Evolutionary conservation across 2,888 invertebrate genomes (phyloP), one percentile per base, ranked within the genome.

Genomic region (Trissolcus brochymenae): DNA sequence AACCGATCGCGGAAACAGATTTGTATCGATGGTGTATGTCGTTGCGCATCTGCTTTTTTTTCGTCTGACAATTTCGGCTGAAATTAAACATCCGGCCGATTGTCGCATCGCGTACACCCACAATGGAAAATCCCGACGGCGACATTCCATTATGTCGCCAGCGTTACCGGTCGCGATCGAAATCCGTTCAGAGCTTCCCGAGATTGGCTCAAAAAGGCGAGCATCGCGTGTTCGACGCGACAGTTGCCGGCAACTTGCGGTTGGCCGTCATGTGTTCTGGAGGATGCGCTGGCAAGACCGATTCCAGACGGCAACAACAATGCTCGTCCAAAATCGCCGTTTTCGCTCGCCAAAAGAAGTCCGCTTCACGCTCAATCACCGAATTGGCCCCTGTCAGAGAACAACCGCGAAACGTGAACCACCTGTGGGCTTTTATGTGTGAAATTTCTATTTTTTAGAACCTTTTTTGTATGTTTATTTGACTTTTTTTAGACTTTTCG

Each of bases 261-360:
- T 86, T 65, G 67, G 68, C 74, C 85, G 85, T 82, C 87, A 87
- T 85, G 82, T 87, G 86, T 82, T 82, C 83, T 82, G 80, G 81
- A 16, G 81, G 77, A 79, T 83, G 73, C 73, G 72, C 56, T 65
- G 66, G 64, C 65, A 78, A 78, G 51, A 51, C 16, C 35, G 67
- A 56, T 49, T 14, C 50, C 53, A 68, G 41, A 66, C 51, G 35
- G 50, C 46, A 29, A 40, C 64, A 74, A 80, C 66, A 68, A 70
- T 68, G 73, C 70, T 53, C 78, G 76, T 60, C 67, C 76, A 73
- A 71, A 81, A 82, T 80, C 76, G 79, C 29, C 77, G 79, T 76
- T 75, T 71, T 71, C 77, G 71, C 71, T 72, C 70, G 74, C 72
- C 73, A 78, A 80, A 79, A 77, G 68, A 67, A 67, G 65, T 55